Base-by-base conservation (phyloP, 2,797 vertebrate genomes). In the Fistularia commersonii region DNA sequence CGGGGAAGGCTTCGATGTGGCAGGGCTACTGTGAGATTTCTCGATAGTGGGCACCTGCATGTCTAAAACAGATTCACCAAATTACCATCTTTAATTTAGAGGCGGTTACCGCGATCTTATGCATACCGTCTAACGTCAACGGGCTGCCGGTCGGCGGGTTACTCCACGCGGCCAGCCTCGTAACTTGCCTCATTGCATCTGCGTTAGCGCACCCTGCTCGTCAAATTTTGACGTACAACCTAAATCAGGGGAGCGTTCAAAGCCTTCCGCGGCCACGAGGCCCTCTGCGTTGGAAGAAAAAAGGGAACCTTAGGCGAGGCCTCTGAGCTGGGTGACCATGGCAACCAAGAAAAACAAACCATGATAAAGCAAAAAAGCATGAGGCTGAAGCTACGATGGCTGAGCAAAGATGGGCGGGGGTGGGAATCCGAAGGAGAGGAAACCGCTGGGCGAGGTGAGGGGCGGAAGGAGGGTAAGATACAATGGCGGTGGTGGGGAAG, bases 1-100 rank as follows among this genome's bases (percentile, higher is more conserved):
- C 69, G 81, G 79, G 67, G 95, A 96, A 65, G 95, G 95, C 82
- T 98, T 98, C 83, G 96, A 95, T 56, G 95, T 95, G 81, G 93
- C 93, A 35, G 97, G 96, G 72, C 94, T 99, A 92, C 96, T 98
- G 86, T 97, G 95, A 84, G 94, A 98, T 93, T 98, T 98, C 91
- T 98, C 96, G 88, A 97, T 95, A 86, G 95, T 91, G 85, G 96
- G 92, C 64, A 94, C 89, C 90, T 96, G 95, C 90, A 91, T 96
- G 81, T 98, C 97, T 97, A 94, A 88, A 91, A 91, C 88, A 90
- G 56, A 90, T 86, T 85, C 56, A 90, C 81, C 88, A 87, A 72
- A 89, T 88, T 87, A 90, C 70, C 55, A 77, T 14, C 72, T 7
- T 7, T 74, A 66, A 57, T 56, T 69, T 61, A 57, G 40, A 52